Percentiles rank a stretch among this genome's conserved stretches.
Evolutionary conservation across 2,113 vertebrate species (phyloP).

Genomic region (Agelaius phoeniceus): DNA sequence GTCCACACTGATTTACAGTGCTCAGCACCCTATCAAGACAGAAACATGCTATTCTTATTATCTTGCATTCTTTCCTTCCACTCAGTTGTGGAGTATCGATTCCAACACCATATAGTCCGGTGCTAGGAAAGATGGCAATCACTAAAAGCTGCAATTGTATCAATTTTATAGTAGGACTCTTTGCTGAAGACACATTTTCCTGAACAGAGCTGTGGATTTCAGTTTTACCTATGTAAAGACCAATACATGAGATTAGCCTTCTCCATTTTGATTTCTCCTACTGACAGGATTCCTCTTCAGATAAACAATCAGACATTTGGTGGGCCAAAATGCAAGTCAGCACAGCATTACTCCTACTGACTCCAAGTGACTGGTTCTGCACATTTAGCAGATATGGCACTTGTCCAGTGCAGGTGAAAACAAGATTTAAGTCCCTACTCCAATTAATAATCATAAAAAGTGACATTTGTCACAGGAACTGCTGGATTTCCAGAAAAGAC

Average conservation of each 20-base stretch:
- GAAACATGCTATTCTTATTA: constrained; percentile 47
- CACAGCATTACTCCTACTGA: background rate
- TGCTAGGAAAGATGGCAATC: background rate
- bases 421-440: background rate
- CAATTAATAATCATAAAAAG: background rate
- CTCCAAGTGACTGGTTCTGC: background rate
- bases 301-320: background rate
- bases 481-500: background rate
- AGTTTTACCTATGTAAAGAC: background rate
- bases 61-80: constrained; percentile 24
- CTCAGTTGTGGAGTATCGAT: background rate
- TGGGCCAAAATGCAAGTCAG: background rate
- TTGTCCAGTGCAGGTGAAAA: background rate
- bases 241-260: background rate
- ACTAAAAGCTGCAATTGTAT: background rate
- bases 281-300: background rate
- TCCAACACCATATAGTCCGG: background rate
- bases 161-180: background rate
- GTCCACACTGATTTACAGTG: constrained; percentile 41
- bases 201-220: background rate
- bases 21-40: constrained; percentile 48
- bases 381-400: background rate
- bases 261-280: background rate
- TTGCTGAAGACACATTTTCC: background rate
- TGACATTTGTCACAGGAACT: background rate